These are phyloP conservation scores for Oncorhynchus kisutch DNA, from an alignment of 2,113 vertebrate species.

Conservation along the genomic window DNA sequence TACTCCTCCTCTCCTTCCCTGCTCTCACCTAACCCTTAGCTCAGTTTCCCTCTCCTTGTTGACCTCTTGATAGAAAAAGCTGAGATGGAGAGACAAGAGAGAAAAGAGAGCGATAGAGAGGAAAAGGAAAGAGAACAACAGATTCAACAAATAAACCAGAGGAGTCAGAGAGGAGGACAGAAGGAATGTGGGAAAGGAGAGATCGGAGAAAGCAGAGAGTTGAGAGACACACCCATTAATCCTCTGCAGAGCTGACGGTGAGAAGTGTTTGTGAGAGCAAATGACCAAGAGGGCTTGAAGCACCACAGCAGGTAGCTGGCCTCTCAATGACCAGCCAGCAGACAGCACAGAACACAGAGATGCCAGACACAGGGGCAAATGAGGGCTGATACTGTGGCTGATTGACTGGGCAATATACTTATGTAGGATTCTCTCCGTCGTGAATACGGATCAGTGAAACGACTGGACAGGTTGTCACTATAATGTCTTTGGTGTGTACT, in stretches of 20 bases:
- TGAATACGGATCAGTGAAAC: not conserved
- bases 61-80: conserved; percentile 25
- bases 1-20: conserved; percentile 25
- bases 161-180: not conserved
- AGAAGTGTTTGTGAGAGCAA: conserved; percentile 28
- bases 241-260: conserved; percentile 8
- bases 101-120: conserved; percentile 18
- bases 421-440: not conserved
- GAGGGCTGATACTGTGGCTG: no score
- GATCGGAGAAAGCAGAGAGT: conserved; percentile 22
- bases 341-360: not conserved
- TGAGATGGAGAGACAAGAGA: not conserved
- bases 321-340: not conserved
- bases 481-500: no score
- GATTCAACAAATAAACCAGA: conserved; percentile 16
- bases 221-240: conserved; percentile 2
- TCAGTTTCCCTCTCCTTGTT: conserved; percentile 39
- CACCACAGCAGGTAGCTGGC: conserved; percentile 33
- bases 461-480: no score
- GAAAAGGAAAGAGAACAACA: conserved; percentile 8
- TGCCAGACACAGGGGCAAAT: not conserved
- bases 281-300: conserved; percentile 24
- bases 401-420: no score
- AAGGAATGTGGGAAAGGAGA: conserved; percentile 11
- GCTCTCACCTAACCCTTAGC: conserved; percentile 44